phyloP scores from a whole-genome alignment of 2,888 invertebrate species.

The Erebia aethiops region DNA sequence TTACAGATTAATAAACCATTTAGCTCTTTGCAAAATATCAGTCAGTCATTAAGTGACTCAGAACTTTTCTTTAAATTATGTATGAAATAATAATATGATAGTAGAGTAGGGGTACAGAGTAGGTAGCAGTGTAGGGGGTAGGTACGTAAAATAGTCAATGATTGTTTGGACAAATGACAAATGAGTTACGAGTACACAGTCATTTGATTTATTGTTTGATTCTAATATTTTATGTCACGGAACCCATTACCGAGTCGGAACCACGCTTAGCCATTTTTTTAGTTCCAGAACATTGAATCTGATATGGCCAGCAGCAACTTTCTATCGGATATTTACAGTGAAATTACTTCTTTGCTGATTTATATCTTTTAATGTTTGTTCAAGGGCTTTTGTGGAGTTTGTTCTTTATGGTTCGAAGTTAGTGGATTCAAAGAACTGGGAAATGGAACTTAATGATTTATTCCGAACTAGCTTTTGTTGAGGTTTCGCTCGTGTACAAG shows the following conservation, averaged over 20 bases:
- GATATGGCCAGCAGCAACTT: slow-evolving; percentile 40
- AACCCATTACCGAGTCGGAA: slow-evolving; percentile 3
- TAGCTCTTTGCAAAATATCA: no score
- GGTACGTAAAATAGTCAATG: no score
- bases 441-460: slow-evolving; percentile 11
- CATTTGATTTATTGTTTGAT: background rate
- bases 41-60: no score
- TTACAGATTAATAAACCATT: no score
- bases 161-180: background rate
- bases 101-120: no score
- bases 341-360: slow-evolving; percentile 43
- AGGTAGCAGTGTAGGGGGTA: no score
- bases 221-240: slow-evolving; percentile 21
- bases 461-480: background rate
- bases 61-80: no score
- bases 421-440: slow-evolving; percentile 13
- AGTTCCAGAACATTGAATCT: slow-evolving; percentile 40
- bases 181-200: background rate
- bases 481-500: background rate
- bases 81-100: no score
- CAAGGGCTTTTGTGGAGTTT: slow-evolving; percentile 26
- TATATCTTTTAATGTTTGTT: slow-evolving; percentile 36
- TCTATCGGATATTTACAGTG: slow-evolving; percentile 40
- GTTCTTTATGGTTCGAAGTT: slow-evolving; percentile 7
- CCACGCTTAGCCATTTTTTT: slow-evolving; percentile 28